Base-by-base conservation (phyloP, 1,140 invertebrate species). In the Mylabris phalerata region DNA sequence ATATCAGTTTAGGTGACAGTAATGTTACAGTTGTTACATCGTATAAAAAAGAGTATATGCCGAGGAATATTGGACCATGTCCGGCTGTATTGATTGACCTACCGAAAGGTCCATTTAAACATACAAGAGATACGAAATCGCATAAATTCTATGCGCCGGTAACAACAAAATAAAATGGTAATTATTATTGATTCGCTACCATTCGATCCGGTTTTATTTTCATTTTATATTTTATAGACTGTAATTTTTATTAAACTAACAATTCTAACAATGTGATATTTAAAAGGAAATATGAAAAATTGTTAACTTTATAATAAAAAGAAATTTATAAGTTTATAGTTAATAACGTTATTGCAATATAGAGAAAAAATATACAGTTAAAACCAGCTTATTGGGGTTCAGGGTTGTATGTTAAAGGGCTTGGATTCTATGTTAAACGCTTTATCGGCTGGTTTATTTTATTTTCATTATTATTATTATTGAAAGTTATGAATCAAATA, bases 91-190 rank as follows among this genome's bases (percentile, higher is more conserved):
- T 89, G 10, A 79, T 92, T 7, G 86, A 90, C 65, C 78, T 81
- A 0, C 82, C 87, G 44, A 79, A 83, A 57, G 82, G 86, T 45
- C 84, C 85, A 13, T 92, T 88, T 71, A 88, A 88, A 70, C 88
- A 90, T 65, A 89, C 88, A 1, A 80, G 89, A 58, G 87, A 90
- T 70, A 89, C 89, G 0, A 84, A 82, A 46, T 85, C 88, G 68
- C 89, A 92, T 69, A 90, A 89, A 70, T 92, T 90, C 71, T 92
- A 90, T 67, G 79, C 87, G 70, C 81, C 86, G 5, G 65, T 73
- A 32, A 60, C 40, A 4, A 43, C 9, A 11, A 57, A 57, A 38
- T 43, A 39, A 49, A 25, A 55, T 32, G 39, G 27, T 19, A 19
- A 19, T 19, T 19, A 11, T 19, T 47, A 46, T 19, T 19, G 26